phyloP scores from a whole-genome alignment of 2,888 invertebrate genomes.

The Drosophila prolongata region DNA sequence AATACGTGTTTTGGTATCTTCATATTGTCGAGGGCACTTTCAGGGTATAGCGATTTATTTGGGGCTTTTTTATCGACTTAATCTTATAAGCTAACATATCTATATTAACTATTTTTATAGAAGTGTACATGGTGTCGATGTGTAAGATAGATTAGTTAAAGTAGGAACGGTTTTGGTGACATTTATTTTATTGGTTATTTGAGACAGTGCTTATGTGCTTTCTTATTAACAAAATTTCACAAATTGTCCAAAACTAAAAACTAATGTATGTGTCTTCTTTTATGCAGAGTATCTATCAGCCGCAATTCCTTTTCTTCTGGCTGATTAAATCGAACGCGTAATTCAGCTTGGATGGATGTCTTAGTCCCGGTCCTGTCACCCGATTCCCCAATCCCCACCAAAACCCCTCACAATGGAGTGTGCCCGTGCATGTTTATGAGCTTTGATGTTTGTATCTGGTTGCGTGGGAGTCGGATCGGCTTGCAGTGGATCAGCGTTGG shows the following conservation, averaged over 20 bases:
- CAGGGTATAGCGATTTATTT: background rate
- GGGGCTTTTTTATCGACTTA: background rate
- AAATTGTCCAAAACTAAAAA: too few relatives aligned
- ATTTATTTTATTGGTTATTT: too few relatives aligned
- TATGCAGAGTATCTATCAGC: background rate
- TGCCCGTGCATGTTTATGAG: slow-evolving; percentile 69
- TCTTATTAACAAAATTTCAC: too few relatives aligned
- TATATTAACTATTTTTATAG: too few relatives aligned
- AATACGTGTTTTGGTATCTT: slow-evolving; percentile 36
- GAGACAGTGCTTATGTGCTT: too few relatives aligned
- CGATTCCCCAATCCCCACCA: background rate
- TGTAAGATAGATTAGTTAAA: too few relatives aligned
- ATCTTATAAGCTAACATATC: too few relatives aligned
- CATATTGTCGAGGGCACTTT: background rate
- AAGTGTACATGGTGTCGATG: too few relatives aligned
- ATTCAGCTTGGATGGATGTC: slow-evolving; percentile 52
- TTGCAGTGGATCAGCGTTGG: slow-evolving; percentile 28
- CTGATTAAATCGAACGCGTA: slow-evolving; percentile 62
- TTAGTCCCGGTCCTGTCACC: slow-evolving; percentile 6
- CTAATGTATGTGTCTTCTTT: too few relatives aligned
- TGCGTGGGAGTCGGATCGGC: slow-evolving; percentile 38
- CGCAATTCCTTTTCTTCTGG: background rate
- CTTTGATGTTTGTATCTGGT: slow-evolving; percentile 26
- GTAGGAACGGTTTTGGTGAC: too few relatives aligned
- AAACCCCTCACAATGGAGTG: slow-evolving; percentile 23